Conservation (phyloP, 2,113 vertebrate species). For the Tympanuchus pallidicinctus region DNA sequence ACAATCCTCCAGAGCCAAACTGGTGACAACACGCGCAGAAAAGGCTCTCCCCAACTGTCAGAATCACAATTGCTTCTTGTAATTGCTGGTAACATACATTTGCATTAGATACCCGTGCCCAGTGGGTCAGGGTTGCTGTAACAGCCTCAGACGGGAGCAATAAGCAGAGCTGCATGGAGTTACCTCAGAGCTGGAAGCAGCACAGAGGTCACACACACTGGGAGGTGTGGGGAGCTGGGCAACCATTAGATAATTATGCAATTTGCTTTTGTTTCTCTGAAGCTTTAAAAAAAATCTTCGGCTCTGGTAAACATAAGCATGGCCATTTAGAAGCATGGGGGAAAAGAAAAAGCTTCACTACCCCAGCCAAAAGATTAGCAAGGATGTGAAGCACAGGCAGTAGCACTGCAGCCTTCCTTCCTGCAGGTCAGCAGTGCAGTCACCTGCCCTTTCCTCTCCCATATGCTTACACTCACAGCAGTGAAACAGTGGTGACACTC, state of each 20-base stretch:
- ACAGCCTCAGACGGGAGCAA: rapidly evolving
- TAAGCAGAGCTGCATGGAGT: not conserved
- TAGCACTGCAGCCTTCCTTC: not conserved
- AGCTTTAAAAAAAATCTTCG: not conserved
- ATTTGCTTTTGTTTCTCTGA: not conserved
- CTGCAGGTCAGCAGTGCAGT: not conserved
- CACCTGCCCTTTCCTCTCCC: not conserved
- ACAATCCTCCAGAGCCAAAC: not conserved
- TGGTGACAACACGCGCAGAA: not conserved
- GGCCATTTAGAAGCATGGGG: not conserved
- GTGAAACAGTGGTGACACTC: rapidly evolving
- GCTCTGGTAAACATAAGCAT: not conserved
- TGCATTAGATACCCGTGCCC: rapidly evolving
- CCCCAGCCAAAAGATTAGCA: not conserved
- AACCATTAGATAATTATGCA: not conserved
- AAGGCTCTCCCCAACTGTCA: not conserved
- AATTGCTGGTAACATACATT: not conserved
- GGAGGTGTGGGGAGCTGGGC: not conserved
- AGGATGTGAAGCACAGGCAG: not conserved
- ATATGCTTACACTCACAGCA: too few relatives aligned
- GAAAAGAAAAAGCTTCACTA: not conserved
- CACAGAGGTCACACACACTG: not conserved
- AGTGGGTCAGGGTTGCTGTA: rapidly evolving
- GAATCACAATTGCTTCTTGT: not conserved
- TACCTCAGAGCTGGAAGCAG: not conserved